These are phyloP conservation scores for Crotalus horridus DNA, from an alignment of 2,113 vertebrate genomes.

Conservation along the genomic window DNA sequence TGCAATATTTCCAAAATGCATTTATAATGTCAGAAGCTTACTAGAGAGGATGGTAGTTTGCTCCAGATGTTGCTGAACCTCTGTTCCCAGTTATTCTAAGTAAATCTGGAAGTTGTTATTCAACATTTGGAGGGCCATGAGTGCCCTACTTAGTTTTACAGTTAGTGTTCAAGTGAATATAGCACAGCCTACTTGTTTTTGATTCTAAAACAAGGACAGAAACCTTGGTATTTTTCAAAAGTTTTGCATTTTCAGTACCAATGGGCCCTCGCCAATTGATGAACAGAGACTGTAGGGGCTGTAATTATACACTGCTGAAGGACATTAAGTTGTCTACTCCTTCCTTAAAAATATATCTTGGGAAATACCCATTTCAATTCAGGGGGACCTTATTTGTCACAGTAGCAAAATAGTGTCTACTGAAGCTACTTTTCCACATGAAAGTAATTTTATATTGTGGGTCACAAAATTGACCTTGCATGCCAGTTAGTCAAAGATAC, in stretches of 20 bases:
- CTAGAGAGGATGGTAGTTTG: not conserved
- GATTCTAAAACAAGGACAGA: not conserved
- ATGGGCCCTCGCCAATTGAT: not conserved
- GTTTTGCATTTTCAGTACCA: not conserved
- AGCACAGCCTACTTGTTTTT: not conserved
- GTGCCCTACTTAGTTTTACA: not conserved
- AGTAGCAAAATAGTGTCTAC: not conserved
- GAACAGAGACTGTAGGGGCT: not conserved
- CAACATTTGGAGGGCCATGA: not conserved
- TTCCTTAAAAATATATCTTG: not conserved
- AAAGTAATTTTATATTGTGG: not conserved
- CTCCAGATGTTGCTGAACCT: not conserved
- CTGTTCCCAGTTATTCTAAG: not conserved
- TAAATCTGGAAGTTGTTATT: not conserved
- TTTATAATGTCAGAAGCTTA: not conserved
- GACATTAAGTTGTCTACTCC: not conserved
- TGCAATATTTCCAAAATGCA: accelerated
- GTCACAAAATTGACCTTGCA: not conserved
- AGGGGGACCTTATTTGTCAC: not conserved
- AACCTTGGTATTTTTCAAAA: not conserved
- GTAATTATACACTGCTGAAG: not conserved
- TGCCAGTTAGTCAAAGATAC: not conserved
- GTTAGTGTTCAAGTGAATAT: not conserved
- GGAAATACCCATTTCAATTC: not conserved
- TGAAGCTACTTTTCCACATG: not conserved